Evolutionary conservation across 2,113 vertebrate species (phyloP), one percentile per base, ranked within the genome.

Genomic region (Corvus moneduloides): DNA sequence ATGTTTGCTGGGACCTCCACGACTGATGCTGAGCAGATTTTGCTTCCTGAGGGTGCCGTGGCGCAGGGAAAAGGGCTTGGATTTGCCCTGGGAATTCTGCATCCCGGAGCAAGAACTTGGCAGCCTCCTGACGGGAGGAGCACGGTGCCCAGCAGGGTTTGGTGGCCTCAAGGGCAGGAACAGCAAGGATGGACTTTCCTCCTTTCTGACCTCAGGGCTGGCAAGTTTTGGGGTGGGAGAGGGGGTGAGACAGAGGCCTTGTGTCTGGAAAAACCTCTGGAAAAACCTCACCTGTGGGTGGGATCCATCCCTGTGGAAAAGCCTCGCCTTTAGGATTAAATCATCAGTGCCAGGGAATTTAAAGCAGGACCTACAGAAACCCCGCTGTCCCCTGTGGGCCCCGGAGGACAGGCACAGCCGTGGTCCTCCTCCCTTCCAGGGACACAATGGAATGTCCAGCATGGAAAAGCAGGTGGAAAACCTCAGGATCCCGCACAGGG

Each of bases 331-430:
- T 19, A 32, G 37, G 61, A 41, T 33, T 14, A 41, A 72, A 67
- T 3, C 30, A 39, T 16, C 43, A 8, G 16, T 32, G 62, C 30
- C 24, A 73, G 35, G 14, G 30, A 6, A 79, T 10, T 35, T 28
- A 27, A 17, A 33, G 27, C 22, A 85, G 59, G 27, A 51, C 54
- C 19, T 43, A 15, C n/a, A 76, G 68, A 87, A 46, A 68, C 17
- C 19, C 37, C 1, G 0, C 9, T 44, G 37, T 32, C 39, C 69
- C 30, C n/a, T 1, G 0, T 6, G 69, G 28, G 61, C 5, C 19
- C 35, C 17, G 30, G 20, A 39, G 27, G 7, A 73, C 28, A n/a
- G 23, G 68, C 4, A 28, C 28, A 51, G 27, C 33, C 8, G 0
- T 3, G 41, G 11, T 13, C 27, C 43, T 27, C 24, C 12, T 5